phyloP scores from a whole-genome alignment of 2,888 invertebrate species.

The Drosophila leonis region DNA sequence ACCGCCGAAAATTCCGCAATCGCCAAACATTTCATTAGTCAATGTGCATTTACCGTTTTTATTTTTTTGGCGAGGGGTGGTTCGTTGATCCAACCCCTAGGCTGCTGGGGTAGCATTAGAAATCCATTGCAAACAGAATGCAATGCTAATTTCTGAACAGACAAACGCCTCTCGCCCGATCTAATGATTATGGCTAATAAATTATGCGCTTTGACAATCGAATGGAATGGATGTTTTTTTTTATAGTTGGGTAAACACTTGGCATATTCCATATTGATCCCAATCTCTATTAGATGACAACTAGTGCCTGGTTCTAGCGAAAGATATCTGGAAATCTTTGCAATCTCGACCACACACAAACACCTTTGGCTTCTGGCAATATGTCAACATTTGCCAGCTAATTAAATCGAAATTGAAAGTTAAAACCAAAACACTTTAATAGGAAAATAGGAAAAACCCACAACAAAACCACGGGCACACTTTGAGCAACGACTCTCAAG shows the following conservation, averaged over 20 bases:
- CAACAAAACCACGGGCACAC: constrained; percentile 71
- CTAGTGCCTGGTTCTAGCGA: constrained; percentile 31
- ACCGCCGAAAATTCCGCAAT: constrained; percentile 13
- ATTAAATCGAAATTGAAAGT: constrained; percentile 69
- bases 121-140: constrained; percentile 56
- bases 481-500: constrained; percentile 34
- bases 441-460: constrained; percentile 75
- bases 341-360: constrained; percentile 55
- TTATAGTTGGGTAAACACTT: not conserved
- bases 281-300: constrained; percentile 33
- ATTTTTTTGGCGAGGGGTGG: constrained; percentile 25
- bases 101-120: constrained; percentile 16
- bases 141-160: constrained; percentile 79
- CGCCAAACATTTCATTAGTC: constrained; percentile 71
- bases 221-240: not conserved
- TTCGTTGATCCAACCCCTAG: constrained; percentile 5
- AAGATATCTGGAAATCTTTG: constrained; percentile 27
- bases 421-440: constrained; percentile 56
- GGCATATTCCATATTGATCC: constrained; percentile 21
- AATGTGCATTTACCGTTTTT: constrained; percentile 54
- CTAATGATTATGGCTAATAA: constrained; percentile 77
- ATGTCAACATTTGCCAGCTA: constrained; percentile 66
- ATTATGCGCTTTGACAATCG: constrained; percentile 79
- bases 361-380: constrained; percentile 33
- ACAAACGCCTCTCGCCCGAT: constrained; percentile 36